Evolutionary conservation across 2,888 invertebrate species (phyloP), one percentile per base, ranked within the genome.

Genomic region (Tholera decimalis): DNA sequence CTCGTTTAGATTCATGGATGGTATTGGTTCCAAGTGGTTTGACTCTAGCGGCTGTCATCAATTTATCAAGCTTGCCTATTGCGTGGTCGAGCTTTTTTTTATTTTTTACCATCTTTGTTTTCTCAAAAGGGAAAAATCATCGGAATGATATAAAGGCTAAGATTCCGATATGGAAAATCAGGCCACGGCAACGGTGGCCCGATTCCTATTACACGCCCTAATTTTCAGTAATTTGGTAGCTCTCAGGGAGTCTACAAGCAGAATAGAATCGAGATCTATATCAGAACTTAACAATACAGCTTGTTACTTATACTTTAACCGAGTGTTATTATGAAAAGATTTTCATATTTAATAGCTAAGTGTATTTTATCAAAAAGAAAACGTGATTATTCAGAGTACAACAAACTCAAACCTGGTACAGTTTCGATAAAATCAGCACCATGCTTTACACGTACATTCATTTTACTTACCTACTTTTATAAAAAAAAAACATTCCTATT

Each of bases 381-480:
- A 33, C 30, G 47, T 37, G 50, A 22, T 64, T 72, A 51, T 35
- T 43, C 4, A 66, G 20, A 11, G 47, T 49, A 43, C 50, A 51
- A 33, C 37, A 65, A 65, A 73, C 56, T 51, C 44, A 0, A 39
- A 50, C 11, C 22, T 18, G 35, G 11, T 18, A 39, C 15, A 46
- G n/a, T 28, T 65, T 73, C 18, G 41, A 65, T 56, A 41, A 56
- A 47, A 73, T 65, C 56, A 47, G 35, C 51, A 46, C 39, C 50
- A 51, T 53, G 20, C 22, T 54, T 35, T 24, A 30, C n/a, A n/a
- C 44, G 20, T 39, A 46, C 13, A 43, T 64, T 72, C 41, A 26
- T 51, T 41, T 3, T 41, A n/a, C n/a, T n/a, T n/a, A n/a, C n/a
- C n/a, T n/a, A n/a, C n/a, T 54, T 73, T 41, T 43, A 33, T 22